A percentile compares a stretch with the other conserved stretches of the same genome.
Evolutionary conservation across 1,140 invertebrate species (phyloP).

Genomic region (Oncopodura yosiiana): DNA sequence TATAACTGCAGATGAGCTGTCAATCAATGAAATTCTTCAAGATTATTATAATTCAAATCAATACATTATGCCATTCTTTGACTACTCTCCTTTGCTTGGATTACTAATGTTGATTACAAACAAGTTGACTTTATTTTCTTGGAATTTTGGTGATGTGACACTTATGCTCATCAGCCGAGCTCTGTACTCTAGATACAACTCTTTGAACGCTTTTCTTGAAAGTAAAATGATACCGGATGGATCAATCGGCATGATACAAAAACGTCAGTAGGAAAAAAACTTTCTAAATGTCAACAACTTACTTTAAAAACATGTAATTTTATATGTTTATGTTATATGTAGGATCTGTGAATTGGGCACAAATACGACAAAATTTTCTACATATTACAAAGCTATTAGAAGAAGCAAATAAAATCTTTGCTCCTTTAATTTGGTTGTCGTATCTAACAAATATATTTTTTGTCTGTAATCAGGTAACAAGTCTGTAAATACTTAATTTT

Average conservation of each 20-base stretch:
- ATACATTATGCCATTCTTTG: slow-evolving; percentile 25
- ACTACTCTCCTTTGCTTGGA: slow-evolving; percentile 13
- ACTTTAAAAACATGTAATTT: background rate
- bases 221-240: slow-evolving; percentile 6
- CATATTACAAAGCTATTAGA: slow-evolving; percentile 16
- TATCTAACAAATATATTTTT: slow-evolving; percentile 31
- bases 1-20: background rate
- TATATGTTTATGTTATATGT: background rate
- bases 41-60: slow-evolving; percentile 26
- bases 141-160: slow-evolving; percentile 30
- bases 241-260: slow-evolving; percentile 1
- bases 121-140: slow-evolving; percentile 23
- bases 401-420: slow-evolving; percentile 24
- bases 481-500: background rate
- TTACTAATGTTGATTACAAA: slow-evolving; percentile 16
- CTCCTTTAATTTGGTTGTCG: slow-evolving; percentile 31
- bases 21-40: slow-evolving; percentile 14
- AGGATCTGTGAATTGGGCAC: slow-evolving; percentile 21
- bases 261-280: slow-evolving; percentile 6
- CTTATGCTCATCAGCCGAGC: slow-evolving; percentile 25
- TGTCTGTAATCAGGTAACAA: slow-evolving; percentile 28
- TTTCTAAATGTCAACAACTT: slow-evolving; percentile 1
- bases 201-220: slow-evolving; percentile 21
- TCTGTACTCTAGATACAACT: slow-evolving; percentile 16
- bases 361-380: slow-evolving; percentile 20